Percentiles rank a stretch among this genome's conserved stretches.
Conservation (phyloP, 2,888 invertebrate genomes). For the Polyploca ridens region DNA sequence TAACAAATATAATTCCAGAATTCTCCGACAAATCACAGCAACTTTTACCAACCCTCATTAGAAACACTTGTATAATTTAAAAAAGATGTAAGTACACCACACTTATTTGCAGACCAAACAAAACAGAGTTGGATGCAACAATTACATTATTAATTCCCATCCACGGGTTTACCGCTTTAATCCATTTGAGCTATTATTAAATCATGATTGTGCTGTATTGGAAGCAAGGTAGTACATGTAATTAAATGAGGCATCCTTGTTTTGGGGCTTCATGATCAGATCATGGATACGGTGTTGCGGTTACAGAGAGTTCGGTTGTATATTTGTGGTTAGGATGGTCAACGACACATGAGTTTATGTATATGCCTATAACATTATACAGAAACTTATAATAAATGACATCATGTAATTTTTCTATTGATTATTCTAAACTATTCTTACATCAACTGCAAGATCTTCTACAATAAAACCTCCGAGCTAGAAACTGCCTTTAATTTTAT, state of each 20-base stretch:
- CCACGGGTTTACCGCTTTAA: conserved; percentile 51
- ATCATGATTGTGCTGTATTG: conserved; percentile 54
- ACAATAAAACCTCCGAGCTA: too few relatives aligned
- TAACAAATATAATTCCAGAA: not conserved
- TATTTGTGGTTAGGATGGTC: conserved; percentile 6
- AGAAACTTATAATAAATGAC: too few relatives aligned
- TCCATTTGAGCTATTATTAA: conserved; percentile 67
- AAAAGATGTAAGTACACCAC: too few relatives aligned
- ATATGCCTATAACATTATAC: too few relatives aligned
- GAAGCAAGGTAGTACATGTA: conserved; percentile 37
- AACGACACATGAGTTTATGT: not conserved
- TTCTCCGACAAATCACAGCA: not conserved
- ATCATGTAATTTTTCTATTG: too few relatives aligned
- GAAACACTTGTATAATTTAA: not conserved
- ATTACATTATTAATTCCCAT: conserved; percentile 53
- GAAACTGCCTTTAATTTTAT: too few relatives aligned
- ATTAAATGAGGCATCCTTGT: conserved; percentile 53
- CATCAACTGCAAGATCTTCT: too few relatives aligned
- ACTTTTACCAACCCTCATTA: not conserved
- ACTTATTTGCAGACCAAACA: conserved; percentile 8
- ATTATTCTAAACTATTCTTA: too few relatives aligned
- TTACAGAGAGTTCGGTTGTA: conserved; percentile 23
- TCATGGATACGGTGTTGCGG: conserved; percentile 20
- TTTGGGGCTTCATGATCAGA: conserved; percentile 37
- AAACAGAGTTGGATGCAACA: conserved; percentile 29